Conservation (phyloP, 1,140 invertebrate species). For the Bicyclus anynana region DNA sequence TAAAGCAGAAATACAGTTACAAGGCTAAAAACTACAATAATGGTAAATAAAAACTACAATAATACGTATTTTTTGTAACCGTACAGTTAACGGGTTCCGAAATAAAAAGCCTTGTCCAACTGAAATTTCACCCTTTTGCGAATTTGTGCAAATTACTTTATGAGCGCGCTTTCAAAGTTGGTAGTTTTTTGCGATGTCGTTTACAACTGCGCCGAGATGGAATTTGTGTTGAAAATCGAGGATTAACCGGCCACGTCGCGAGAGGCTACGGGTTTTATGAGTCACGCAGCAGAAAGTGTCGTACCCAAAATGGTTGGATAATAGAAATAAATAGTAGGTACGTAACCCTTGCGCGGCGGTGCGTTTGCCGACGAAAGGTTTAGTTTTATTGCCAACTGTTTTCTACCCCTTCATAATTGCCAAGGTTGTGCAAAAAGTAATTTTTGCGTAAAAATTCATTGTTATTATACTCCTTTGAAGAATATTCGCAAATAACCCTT, state of each 20-base stretch:
- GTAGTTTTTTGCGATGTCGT: constrained; percentile 50
- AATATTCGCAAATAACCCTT: not conserved
- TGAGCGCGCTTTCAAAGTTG: constrained; percentile 54
- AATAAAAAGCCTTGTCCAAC: constrained; percentile 49
- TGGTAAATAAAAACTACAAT: constrained; percentile 36
- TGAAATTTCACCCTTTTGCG: constrained; percentile 66
- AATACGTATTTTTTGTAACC: constrained; percentile 43
- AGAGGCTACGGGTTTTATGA: constrained; percentile 44
- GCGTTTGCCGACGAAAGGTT: constrained; percentile 57
- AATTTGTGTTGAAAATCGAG: constrained; percentile 35
- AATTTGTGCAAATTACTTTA: constrained; percentile 76
- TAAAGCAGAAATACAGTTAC: constrained; percentile 34
- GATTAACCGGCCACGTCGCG: constrained; percentile 36
- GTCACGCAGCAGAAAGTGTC: constrained; percentile 34
- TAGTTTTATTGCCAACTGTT: constrained; percentile 57
- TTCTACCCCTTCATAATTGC: constrained; percentile 58
- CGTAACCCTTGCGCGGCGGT: constrained; percentile 57
- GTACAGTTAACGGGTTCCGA: constrained; percentile 49
- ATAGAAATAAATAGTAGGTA: constrained; percentile 51
- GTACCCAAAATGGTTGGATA: constrained; percentile 48
- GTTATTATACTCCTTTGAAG: not conserved
- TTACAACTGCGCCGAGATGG: constrained; percentile 51
- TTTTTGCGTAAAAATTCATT: constrained; percentile 39
- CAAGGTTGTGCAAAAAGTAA: constrained; percentile 33
- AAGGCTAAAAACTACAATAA: constrained; percentile 45